These are phyloP conservation scores for Gorsachius goisagi DNA, from an alignment of 2,113 vertebrate species.

Conservation along the genomic window DNA sequence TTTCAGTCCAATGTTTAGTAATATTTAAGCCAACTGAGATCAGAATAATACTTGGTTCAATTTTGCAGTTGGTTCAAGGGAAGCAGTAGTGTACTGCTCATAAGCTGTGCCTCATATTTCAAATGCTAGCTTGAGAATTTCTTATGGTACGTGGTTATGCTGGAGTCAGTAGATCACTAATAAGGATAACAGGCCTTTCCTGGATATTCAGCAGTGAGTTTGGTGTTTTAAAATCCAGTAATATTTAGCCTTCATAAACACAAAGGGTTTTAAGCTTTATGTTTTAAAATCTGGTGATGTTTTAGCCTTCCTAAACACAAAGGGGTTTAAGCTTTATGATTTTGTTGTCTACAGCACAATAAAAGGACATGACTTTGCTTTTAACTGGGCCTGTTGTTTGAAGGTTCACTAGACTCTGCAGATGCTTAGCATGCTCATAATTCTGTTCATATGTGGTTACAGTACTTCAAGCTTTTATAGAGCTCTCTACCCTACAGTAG, in stretches of 20 bases:
- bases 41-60: background rate
- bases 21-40: background rate
- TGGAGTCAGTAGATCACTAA: slow-evolving; percentile 32
- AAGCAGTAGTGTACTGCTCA: background rate
- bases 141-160: background rate
- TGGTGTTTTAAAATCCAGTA: background rate
- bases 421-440: slow-evolving; percentile 47
- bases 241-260: background rate
- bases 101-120: background rate
- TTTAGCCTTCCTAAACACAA: slow-evolving; percentile 39
- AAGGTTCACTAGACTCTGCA: slow-evolving; percentile 45
- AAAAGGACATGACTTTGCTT: slow-evolving; percentile 60
- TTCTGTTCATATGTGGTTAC: slow-evolving; percentile 24
- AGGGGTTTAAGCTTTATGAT: slow-evolving; percentile 53
- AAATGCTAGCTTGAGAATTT: background rate
- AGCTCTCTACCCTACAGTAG: background rate
- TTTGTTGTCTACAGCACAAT: slow-evolving; percentile 54
- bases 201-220: slow-evolving; percentile 36
- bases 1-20: background rate
- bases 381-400: slow-evolving; percentile 47
- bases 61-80: background rate
- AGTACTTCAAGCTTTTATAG: slow-evolving; percentile 6
- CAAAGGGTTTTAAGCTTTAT: slow-evolving; percentile 43
- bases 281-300: slow-evolving; percentile 46
- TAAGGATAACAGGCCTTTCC: background rate